Evolutionary conservation across 1,140 invertebrate genomes (phyloP).

Genomic region (Procambarus clarkii): DNA sequence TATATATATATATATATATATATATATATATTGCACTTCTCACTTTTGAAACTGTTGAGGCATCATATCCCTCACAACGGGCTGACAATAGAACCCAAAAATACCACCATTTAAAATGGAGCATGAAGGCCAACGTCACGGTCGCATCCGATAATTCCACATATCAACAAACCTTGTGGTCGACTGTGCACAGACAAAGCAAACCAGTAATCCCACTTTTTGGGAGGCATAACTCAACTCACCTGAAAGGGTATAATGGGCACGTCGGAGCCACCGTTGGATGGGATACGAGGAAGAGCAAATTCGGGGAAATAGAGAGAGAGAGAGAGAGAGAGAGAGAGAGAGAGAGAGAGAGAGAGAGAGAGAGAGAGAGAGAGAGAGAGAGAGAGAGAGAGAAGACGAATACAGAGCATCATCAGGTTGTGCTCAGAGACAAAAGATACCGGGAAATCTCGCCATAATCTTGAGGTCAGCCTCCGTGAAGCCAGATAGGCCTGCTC

Average conservation of each 20-base stretch:
- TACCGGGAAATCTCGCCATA: no score
- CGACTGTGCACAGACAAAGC: constrained; percentile 28
- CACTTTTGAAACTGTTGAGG: no score
- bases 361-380: not conserved
- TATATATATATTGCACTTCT: not conserved
- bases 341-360: constrained; percentile 28
- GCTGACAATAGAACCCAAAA: no score
- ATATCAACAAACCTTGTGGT: not conserved
- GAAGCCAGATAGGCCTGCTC: no score
- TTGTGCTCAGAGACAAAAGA: no score
- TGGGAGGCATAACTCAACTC: not conserved
- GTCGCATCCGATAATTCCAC: not conserved
- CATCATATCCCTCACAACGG: no score
- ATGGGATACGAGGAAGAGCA: not conserved
- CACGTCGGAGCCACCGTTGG: not conserved
- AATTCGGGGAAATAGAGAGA: no score
- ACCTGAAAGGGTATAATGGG: constrained; percentile 31
- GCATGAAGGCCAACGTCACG: no score
- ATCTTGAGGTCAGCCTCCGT: no score
- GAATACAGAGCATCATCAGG: no score
- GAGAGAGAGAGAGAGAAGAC: not conserved
- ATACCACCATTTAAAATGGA: not conserved
- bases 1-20: constrained; percentile 28
- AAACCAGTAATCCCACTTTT: constrained; percentile 9
- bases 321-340: constrained; percentile 6